phyloP scores from a whole-genome alignment of 1,140 invertebrate species.

The Lerema accius region DNA sequence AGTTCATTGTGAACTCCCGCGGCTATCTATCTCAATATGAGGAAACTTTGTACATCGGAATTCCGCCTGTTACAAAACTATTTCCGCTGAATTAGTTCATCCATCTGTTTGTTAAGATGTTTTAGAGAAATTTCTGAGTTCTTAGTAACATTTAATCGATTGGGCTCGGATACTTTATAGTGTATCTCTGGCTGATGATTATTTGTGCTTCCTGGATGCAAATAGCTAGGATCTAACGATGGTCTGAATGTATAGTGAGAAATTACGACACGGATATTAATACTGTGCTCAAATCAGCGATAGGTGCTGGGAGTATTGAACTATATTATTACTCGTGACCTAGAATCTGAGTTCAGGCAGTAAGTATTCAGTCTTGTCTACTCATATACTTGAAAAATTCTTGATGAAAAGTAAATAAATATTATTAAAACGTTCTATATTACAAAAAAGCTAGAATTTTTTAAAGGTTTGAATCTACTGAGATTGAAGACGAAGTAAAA shows the following conservation, averaged over 20 bases:
- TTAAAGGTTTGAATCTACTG: too few relatives aligned
- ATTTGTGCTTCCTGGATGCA: constrained; percentile 52
- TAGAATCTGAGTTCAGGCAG: too few relatives aligned
- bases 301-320: neutral
- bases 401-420: too few relatives aligned
- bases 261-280: constrained; percentile 39
- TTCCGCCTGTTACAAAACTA: constrained; percentile 9
- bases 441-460: too few relatives aligned
- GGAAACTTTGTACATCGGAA: constrained; percentile 14
- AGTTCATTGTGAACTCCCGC: constrained; percentile 3
- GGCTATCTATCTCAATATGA: constrained; percentile 10
- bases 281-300: constrained; percentile 9
- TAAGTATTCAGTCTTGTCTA: too few relatives aligned
- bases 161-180: constrained; percentile 5
- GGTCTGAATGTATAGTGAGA: constrained; percentile 43
- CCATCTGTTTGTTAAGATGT: constrained; percentile 5
- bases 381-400: too few relatives aligned
- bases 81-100: constrained; percentile 14
- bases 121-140: constrained; percentile 7
- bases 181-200: constrained; percentile 47
- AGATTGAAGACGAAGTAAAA: too few relatives aligned
- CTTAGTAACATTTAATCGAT: constrained; percentile 1
- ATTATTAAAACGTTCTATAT: too few relatives aligned
- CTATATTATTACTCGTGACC: constrained; percentile 2
- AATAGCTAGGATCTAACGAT: constrained; percentile 56